Base-by-base conservation (phyloP, 2,888 invertebrate genomes). In the Nomada fabriciana region DNA sequence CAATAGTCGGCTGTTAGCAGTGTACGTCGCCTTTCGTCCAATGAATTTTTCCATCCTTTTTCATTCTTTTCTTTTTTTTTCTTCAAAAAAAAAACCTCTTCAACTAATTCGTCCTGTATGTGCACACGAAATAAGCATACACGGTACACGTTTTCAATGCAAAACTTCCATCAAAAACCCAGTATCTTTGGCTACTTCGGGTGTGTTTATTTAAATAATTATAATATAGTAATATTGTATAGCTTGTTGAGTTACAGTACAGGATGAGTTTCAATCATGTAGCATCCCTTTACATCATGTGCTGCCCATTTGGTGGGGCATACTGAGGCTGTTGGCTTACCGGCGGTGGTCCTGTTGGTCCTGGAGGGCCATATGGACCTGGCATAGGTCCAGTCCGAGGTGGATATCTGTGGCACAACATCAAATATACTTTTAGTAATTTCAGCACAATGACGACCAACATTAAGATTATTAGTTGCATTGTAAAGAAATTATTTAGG, bases 291-390 rank as follows among this genome's bases (percentile, higher is more conserved):
- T 90, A 93, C 92, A 93, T 93, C 91, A 93, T 92, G 75, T 91
- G 93, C 80, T 94, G 93, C 72, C 93, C 91, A 68, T 91, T 94
- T n/a, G 91, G 87, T 72, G 93, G 90, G 76, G 91, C 90, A 80
- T 92, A 93, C 81, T 93, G 93, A 43, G 91, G 83, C 86, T 90
- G 92, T 77, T 92, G 93, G 76, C 86, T 91, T 57, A 90, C 78
- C 70, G 89, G 82, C 43, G 87, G 15, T 15, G 47, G 85, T 67
- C 90, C 91, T 68, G 89, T 82, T n/a, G 89, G 82, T 50, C 91
- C 91, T 71, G 90, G 83, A 42, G 90, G 89, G 76, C 91, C 90
- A 59, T 89, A 93, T 23, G 91, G 89, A 55, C 89, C 91, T 77
- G 88, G 83, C 50, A 88, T 84, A 69, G 91, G 89, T 65, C 89